Conservation (phyloP, 2,888 invertebrate species). For the Polydrusus cervinus region DNA sequence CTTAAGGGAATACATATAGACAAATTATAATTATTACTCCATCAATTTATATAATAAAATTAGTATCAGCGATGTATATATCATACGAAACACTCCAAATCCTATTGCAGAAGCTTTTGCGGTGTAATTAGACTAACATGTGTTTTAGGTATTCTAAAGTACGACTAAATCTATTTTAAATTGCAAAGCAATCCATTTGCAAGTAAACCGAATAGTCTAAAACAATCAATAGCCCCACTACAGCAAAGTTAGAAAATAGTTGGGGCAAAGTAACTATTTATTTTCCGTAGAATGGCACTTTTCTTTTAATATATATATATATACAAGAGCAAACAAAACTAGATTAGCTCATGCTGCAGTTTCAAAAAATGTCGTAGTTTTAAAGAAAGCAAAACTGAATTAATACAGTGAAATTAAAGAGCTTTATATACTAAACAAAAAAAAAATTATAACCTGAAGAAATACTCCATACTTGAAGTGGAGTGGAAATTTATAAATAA, state of each 20-base stretch:
- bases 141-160: constrained; percentile 38
- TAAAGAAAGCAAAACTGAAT: too few relatives aligned
- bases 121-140: constrained; percentile 41
- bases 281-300: too few relatives aligned
- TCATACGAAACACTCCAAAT: not conserved
- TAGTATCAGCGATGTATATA: not conserved
- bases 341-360: too few relatives aligned
- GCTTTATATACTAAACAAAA: too few relatives aligned
- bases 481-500: too few relatives aligned
- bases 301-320: too few relatives aligned
- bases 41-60: not conserved
- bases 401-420: too few relatives aligned
- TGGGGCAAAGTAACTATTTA: not conserved
- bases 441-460: too few relatives aligned
- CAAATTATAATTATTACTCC: not conserved
- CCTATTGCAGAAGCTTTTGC: constrained; percentile 28
- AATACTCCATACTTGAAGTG: too few relatives aligned
- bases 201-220: not conserved
- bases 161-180: constrained; percentile 44
- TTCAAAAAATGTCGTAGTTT: too few relatives aligned
- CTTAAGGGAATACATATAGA: not conserved
- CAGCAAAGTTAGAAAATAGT: not conserved
- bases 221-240: not conserved
- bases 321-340: too few relatives aligned
- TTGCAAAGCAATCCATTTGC: constrained; percentile 36